These are phyloP conservation scores for Lampris incognitus DNA, from an alignment of 2,113 vertebrate genomes.

Conservation along the genomic window DNA sequence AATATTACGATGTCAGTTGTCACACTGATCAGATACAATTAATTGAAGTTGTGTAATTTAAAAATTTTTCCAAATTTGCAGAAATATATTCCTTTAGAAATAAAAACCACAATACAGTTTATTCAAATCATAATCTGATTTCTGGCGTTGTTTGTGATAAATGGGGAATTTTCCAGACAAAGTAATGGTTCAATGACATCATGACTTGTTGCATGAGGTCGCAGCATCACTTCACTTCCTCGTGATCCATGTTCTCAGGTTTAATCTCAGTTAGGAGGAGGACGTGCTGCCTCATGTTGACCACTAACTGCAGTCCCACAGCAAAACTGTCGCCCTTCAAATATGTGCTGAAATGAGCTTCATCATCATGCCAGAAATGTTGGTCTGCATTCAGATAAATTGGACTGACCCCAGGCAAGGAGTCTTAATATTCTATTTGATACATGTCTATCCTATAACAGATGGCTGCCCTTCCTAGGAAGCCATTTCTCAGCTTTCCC, in stretches of 20 bases:
- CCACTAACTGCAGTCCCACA: neutral
- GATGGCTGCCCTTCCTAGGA: constrained; percentile 31
- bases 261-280: constrained; percentile 7
- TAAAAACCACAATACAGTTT: neutral
- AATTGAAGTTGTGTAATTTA: too few species aligned
- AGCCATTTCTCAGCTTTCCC: constrained; percentile 20
- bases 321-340: neutral
- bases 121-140: neutral
- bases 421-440: constrained; percentile 43
- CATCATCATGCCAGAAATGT: constrained; percentile 13
- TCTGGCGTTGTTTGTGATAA: neutral
- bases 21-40: too few species aligned
- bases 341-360: neutral
- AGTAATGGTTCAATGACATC: neutral
- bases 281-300: constrained; percentile 36
- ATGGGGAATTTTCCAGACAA: neutral
- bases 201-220: neutral
- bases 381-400: constrained; percentile 14
- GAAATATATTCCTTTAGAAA: too few species aligned
- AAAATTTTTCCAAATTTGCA: too few species aligned
- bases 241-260: neutral
- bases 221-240: neutral
- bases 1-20: too few species aligned
- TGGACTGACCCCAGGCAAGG: constrained; percentile 39
- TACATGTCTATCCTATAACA: constrained; percentile 9